phyloP scores from a whole-genome alignment of 1,140 invertebrate genomes.

The Drosophila sulfurigaster region DNA sequence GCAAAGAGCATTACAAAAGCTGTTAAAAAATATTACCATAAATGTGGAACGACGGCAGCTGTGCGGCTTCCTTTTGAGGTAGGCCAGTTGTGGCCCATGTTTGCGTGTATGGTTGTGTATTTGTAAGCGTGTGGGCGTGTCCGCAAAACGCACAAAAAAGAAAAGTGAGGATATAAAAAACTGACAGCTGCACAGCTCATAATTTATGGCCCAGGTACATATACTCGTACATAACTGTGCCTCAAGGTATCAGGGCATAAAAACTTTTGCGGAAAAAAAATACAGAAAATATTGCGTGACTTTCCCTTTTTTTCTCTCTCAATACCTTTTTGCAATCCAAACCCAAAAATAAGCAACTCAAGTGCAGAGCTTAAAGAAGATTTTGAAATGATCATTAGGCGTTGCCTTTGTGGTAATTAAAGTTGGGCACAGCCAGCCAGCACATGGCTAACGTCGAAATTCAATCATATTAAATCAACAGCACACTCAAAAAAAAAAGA shows the following conservation, averaged over 20 bases:
- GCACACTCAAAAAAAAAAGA: neutral
- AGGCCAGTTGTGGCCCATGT: slow-evolving; percentile 26
- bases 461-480: slow-evolving; percentile 69
- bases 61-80: slow-evolving; percentile 40
- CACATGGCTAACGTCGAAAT: slow-evolving; percentile 24
- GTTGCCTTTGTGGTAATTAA: slow-evolving; percentile 56
- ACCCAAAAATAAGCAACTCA: neutral
- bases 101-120: neutral
- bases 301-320: slow-evolving; percentile 8
- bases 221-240: slow-evolving; percentile 33
- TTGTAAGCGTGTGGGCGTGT: slow-evolving; percentile 36
- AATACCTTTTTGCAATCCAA: neutral
- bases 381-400: slow-evolving; percentile 42
- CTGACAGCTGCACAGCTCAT: slow-evolving; percentile 69
- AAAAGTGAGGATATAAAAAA: slow-evolving; percentile 33
- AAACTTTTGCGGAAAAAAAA: slow-evolving; percentile 11
- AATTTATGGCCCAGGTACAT: slow-evolving; percentile 61
- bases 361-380: slow-evolving; percentile 3
- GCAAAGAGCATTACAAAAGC: slow-evolving; percentile 58
- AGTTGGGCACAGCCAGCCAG: slow-evolving; percentile 14
- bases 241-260: slow-evolving; percentile 39
- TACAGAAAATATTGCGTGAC: slow-evolving; percentile 14
- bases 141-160: slow-evolving; percentile 20
- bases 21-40: slow-evolving; percentile 61
- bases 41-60: slow-evolving; percentile 44